Conservation (phyloP, 2,888 invertebrate species). For the Apamea crenata region DNA sequence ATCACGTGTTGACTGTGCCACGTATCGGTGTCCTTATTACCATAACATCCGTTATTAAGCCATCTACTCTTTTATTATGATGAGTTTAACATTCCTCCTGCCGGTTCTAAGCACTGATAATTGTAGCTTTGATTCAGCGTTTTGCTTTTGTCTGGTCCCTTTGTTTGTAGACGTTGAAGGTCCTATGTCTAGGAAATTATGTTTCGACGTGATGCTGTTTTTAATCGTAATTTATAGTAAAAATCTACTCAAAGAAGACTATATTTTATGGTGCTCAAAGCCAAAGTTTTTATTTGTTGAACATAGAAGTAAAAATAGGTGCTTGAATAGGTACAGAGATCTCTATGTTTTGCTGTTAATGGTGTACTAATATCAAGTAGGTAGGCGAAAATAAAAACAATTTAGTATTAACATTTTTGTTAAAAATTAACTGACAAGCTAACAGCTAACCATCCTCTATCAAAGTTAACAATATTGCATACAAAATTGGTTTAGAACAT, state of each 20-base stretch:
- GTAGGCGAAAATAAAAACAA: no score
- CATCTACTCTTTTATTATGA: constrained; percentile 63
- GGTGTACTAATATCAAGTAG: no score
- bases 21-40: constrained; percentile 51
- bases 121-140: constrained; percentile 38
- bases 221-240: not conserved
- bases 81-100: constrained; percentile 63
- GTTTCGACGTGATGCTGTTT: constrained; percentile 8
- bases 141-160: constrained; percentile 23
- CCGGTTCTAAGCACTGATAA: constrained; percentile 42
- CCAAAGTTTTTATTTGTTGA: no score
- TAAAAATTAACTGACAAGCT: no score
- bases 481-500: no score
- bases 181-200: constrained; percentile 10
- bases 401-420: no score
- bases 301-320: no score
- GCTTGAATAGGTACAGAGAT: no score
- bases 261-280: not conserved
- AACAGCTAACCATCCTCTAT: no score
- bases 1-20: constrained; percentile 32
- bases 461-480: no score
- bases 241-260: not conserved
- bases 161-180: constrained; percentile 37
- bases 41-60: constrained; percentile 65
- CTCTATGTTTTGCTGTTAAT: no score